Evolutionary conservation across 2,888 invertebrate species (phyloP), one percentile per base, ranked within the genome.

Genomic region (Eupithecia subumbrata): DNA sequence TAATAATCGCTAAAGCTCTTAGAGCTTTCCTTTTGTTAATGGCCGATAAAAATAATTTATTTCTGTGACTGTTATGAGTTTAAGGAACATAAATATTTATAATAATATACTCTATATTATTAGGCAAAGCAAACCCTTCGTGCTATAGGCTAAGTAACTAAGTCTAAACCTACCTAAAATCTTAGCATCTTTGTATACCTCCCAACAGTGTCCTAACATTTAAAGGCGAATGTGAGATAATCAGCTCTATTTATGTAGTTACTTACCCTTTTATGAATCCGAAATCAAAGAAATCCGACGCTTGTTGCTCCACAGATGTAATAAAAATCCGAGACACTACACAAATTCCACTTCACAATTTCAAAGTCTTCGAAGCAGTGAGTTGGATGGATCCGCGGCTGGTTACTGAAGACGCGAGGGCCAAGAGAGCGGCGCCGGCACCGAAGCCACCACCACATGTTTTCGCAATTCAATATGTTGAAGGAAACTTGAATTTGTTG

Each of bases 391-490:
- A 75, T 73, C 78, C 73, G 77, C 80, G 82, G 84, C 78, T 83
- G 81, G 76, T 76, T 68, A 79, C 82, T 80, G 83, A 76, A 76
- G 80, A 77, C 75, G 73, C 67, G 78, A 74, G 70, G 72, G 79
- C 77, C 83, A 82, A 80, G 82, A 85, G 86, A 82, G 80, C 79
- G 82, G 83, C 74, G 74, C 56, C 45, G 73, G 66, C 76, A 25
- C 86, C 83, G 74, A 64, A 76, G 18, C 87, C 84, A 85, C 87
- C 86, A 81, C 89, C 85, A 85, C 84, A 76, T 48, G 66, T 74
- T 82, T 79, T 80, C 69, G 81, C 80, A 83, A 83, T 79, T 72
- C 75, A 75, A 69, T 67, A 72, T 70, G 75, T 78, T 75, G 69
- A 76, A 76, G 71, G 60, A 75, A 79, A 74, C 74, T 71, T 71